phyloP scores from a whole-genome alignment of 2,797 vertebrate species.

The Enteromius argenteus region DNA sequence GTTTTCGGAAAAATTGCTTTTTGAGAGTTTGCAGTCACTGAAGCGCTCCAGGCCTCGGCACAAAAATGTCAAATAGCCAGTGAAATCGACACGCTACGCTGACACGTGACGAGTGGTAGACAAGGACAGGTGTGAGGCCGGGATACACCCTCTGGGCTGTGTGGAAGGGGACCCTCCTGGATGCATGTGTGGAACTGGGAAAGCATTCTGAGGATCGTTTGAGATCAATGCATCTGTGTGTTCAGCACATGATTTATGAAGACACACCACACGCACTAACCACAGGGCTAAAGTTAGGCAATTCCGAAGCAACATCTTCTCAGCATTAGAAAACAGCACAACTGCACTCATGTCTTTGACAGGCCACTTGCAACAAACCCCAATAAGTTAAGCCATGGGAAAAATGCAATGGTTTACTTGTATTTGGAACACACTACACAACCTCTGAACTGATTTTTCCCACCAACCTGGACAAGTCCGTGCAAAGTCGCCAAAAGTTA shows the following conservation, averaged over 20 bases:
- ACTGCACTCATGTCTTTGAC: constrained; percentile 4
- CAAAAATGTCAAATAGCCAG: constrained; percentile 11
- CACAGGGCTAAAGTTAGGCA: constrained; percentile 19
- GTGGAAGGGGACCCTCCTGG: neutral
- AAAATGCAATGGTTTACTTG: neutral
- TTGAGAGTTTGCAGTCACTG: neutral
- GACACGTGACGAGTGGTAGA: neutral
- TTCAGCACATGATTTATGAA: constrained; percentile 44
- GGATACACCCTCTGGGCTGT: constrained; percentile 11
- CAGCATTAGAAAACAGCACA: neutral
- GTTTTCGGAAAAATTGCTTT: neutral
- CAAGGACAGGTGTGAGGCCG: constrained; percentile 39
- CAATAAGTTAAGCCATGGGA: neutral
- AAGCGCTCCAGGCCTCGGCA: neutral
- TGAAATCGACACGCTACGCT: neutral
- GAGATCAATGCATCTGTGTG: constrained; percentile 34
- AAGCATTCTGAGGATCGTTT: constrained; percentile 32
- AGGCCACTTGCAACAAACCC: neutral
- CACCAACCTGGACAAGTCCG: neutral
- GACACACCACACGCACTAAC: neutral
- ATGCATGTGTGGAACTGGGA: constrained; percentile 7
- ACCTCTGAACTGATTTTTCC: neutral
- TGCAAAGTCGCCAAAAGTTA: neutral
- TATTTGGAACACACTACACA: neutral
- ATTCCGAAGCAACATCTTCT: constrained; percentile 28